Conservation (phyloP, 1,140 invertebrate species). For the Trichogramma pretiosum region DNA sequence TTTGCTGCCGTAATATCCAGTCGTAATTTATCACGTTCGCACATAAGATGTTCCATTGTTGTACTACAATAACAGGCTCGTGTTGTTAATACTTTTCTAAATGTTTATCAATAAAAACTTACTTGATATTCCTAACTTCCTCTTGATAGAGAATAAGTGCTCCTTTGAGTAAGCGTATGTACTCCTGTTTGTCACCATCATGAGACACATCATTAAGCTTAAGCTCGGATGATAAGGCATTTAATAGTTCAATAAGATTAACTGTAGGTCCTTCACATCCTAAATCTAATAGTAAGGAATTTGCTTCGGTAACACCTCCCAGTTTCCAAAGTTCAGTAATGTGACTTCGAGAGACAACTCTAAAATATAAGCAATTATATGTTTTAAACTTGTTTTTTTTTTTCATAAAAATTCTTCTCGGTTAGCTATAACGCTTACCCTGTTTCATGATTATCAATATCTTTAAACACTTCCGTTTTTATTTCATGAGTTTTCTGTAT, state of each 20-base stretch:
- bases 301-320: slow-evolving; percentile 55
- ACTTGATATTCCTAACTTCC: slow-evolving; percentile 50
- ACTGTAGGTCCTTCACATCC: slow-evolving; percentile 59
- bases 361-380: slow-evolving; percentile 19
- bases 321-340: slow-evolving; percentile 66
- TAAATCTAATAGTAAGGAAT: slow-evolving; percentile 56
- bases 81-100: too few species aligned
- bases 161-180: slow-evolving; percentile 47
- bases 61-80: too few species aligned
- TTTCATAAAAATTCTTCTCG: slow-evolving; percentile 3
- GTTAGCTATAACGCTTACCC: too few species aligned
- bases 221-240: slow-evolving; percentile 66
- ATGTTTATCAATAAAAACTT: slow-evolving; percentile 24
- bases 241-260: slow-evolving; percentile 59
- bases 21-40: slow-evolving; percentile 67
- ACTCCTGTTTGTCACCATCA: slow-evolving; percentile 38
- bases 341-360: slow-evolving; percentile 35
- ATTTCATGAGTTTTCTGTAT: slow-evolving; percentile 23
- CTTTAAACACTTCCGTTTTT: slow-evolving; percentile 24
- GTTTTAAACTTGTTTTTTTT: too few species aligned
- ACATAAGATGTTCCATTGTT: slow-evolving; percentile 54
- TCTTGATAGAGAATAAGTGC: slow-evolving; percentile 52
- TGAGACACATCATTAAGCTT: slow-evolving; percentile 46
- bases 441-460: slow-evolving; percentile 26
- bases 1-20: slow-evolving; percentile 73